These are phyloP conservation scores for Hypolimnas misippus DNA, from an alignment of 2,888 invertebrate species.

Conservation along the genomic window DNA sequence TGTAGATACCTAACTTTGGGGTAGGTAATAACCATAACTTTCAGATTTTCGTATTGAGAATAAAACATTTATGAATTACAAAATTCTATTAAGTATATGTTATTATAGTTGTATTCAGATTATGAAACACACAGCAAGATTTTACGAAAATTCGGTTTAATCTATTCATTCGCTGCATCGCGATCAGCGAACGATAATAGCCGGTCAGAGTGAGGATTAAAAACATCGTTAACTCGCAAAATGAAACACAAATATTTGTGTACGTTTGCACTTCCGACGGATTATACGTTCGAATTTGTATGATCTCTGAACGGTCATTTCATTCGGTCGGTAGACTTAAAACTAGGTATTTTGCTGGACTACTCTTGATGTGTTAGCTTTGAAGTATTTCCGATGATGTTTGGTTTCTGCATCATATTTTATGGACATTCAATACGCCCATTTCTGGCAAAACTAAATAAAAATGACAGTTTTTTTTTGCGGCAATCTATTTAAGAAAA, in stretches of 20 bases:
- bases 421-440: no score
- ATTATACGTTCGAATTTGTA: conserved; percentile 47
- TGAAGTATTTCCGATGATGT: no score
- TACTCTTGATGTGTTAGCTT: neutral
- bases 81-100: no score
- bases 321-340: neutral
- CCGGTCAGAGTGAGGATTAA: conserved; percentile 60
- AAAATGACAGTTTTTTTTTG: no score
- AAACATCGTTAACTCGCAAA: conserved; percentile 71
- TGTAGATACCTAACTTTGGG: no score
- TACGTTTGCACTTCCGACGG: conserved; percentile 47
- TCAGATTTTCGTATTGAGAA: no score
- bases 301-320: conserved; percentile 15
- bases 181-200: conserved; percentile 53
- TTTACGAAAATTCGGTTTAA: conserved; percentile 23
- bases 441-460: no score
- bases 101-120: neutral
- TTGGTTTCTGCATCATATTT: no score
- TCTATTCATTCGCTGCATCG: conserved; percentile 27
- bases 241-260: conserved; percentile 75
- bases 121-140: conserved; percentile 16
- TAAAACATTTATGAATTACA: no score
- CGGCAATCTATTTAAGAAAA: no score
- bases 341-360: neutral
- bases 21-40: no score